A percentile compares a stretch with the other conserved stretches of the same genome.
Conservation (phyloP, 2,113 vertebrate genomes). For the Haliaeetus leucogaster region DNA sequence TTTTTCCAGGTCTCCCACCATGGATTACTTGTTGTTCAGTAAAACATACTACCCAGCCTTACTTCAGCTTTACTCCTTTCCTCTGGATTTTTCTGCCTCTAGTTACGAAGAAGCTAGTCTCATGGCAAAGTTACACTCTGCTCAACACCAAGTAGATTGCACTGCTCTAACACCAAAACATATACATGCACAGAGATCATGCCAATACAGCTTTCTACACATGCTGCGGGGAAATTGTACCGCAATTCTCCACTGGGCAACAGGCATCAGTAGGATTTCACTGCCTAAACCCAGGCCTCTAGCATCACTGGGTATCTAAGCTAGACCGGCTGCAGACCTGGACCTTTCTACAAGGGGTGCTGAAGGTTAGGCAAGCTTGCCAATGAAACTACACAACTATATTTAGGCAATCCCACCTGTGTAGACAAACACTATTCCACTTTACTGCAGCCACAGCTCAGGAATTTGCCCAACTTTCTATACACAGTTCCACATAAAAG, state of each 20-base stretch:
- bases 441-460: not conserved
- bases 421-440: not conserved
- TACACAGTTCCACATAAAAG: not conserved
- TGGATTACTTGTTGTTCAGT: not conserved
- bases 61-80: not conserved
- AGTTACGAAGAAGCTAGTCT: not conserved
- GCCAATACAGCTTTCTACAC: not conserved
- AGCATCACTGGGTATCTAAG: not conserved
- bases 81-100: not conserved
- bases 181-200: too few relatives aligned
- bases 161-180: not conserved
- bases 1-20: not conserved
- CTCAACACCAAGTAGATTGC: not conserved
- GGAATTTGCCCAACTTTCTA: not conserved
- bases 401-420: not conserved
- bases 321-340: not conserved
- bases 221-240: fast-evolving
- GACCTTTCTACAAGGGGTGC: not conserved
- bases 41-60: not conserved
- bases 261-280: not conserved
- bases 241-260: not conserved
- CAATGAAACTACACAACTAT: not conserved
- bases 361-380: not conserved
- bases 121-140: not conserved
- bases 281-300: not conserved